Conservation (phyloP, 2,888 invertebrate species). For the Idaea dimidiata region DNA sequence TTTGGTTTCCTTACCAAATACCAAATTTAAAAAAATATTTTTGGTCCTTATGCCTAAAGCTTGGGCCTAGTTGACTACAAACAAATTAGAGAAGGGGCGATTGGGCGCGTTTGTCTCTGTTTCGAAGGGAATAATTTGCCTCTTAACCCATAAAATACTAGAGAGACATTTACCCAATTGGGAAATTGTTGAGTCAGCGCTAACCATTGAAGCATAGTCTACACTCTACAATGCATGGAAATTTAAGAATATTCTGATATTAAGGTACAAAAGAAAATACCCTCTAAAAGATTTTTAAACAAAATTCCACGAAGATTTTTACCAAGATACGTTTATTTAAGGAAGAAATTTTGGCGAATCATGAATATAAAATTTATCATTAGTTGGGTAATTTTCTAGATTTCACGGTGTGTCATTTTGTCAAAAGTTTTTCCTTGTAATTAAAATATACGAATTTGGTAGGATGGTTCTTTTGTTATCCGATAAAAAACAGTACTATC, state of each 20-base stretch:
- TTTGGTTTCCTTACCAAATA: too few relatives aligned
- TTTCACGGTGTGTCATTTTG: neutral
- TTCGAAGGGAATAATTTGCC: too few relatives aligned
- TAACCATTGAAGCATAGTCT: neutral
- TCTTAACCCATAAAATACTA: too few relatives aligned
- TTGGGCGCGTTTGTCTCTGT: too few relatives aligned
- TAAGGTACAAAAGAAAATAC: slow-evolving; percentile 1
- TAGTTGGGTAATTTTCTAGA: neutral
- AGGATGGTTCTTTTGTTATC: too few relatives aligned
- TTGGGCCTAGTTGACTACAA: too few relatives aligned
- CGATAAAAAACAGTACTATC: too few relatives aligned
- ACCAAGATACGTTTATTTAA: neutral
- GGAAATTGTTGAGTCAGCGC: too few relatives aligned
- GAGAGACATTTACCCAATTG: too few relatives aligned
- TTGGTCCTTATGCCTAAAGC: too few relatives aligned
- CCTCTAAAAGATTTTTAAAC: neutral
- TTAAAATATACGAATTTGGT: neutral
- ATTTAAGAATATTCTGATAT: neutral
- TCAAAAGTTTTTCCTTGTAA: neutral
- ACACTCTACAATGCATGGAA: neutral
- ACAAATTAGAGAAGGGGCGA: too few relatives aligned
- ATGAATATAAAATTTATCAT: slow-evolving; percentile 1
- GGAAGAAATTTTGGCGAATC: neutral
- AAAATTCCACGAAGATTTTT: neutral
- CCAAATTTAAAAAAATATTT: too few relatives aligned